These are phyloP conservation scores for Hemicentrotus pulcherrimus DNA, from an alignment of 35 echinoderm and acorn worm genomes.

Conservation along the genomic window DNA sequence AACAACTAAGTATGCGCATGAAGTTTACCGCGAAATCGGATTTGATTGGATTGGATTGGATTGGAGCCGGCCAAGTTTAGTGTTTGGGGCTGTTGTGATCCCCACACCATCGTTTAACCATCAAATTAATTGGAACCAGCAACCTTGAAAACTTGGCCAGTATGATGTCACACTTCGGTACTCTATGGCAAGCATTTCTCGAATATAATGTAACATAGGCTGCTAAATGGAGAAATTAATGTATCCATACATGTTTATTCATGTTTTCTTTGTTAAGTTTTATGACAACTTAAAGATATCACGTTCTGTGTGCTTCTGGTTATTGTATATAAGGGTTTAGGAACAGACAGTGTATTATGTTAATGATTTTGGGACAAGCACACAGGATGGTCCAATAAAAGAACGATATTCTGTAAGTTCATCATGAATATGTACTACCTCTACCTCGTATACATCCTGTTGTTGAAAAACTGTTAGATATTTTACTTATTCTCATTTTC, in stretches of 20 bases:
- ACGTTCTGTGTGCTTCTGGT: not conserved
- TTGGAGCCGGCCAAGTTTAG: too few species aligned
- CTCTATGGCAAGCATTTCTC: too few species aligned
- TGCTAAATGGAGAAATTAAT: not conserved
- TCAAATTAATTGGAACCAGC: too few species aligned
- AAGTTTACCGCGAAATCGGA: too few species aligned
- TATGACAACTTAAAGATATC: not conserved
- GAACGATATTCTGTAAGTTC: not conserved
- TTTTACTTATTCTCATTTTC: not conserved
- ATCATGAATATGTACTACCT: not conserved
- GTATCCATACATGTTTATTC: not conserved
- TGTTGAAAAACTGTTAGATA: not conserved
- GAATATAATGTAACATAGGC: not conserved
- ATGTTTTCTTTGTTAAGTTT: not conserved
- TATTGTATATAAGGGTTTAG: not conserved
- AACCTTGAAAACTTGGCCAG: too few species aligned
- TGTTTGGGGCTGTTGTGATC: too few species aligned
- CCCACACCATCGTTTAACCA: too few species aligned
- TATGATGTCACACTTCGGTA: too few species aligned
- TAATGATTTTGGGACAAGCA: not conserved
- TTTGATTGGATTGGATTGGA: too few species aligned
- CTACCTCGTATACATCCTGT: not conserved
- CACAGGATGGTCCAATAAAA: not conserved
- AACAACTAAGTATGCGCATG: too few species aligned
- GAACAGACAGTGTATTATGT: not conserved